Percentiles rank a stretch among this genome's conserved stretches.
Evolutionary conservation across 2,797 vertebrate species (phyloP).

Genomic region (Rhinophrynus dorsalis): DNA sequence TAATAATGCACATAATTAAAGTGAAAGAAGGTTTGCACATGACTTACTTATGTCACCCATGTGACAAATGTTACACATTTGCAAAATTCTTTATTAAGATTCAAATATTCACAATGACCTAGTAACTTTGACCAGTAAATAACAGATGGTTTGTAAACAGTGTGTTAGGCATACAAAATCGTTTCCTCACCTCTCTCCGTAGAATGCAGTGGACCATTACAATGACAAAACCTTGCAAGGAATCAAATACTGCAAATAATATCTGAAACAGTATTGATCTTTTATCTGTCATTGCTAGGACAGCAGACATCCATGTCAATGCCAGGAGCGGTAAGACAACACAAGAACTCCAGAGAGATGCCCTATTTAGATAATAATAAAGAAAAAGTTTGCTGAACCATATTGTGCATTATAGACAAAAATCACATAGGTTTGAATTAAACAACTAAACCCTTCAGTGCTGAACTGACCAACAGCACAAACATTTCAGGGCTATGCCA

Average conservation of each 20-base stretch:
- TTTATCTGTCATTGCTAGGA: conserved; percentile 98
- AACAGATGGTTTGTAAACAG: too few relatives aligned
- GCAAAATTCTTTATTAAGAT: too few relatives aligned
- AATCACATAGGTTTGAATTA: conserved; percentile 25
- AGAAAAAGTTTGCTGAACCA: conserved; percentile 43
- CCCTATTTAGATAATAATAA: conserved; percentile 74
- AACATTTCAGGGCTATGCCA: background rate
- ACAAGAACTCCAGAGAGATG: conserved; percentile 97
- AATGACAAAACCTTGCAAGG: conserved; percentile 97
- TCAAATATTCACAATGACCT: too few relatives aligned
- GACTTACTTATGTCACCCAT: too few relatives aligned
- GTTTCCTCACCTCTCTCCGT: conserved; percentile 87
- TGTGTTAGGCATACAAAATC: conserved; percentile 19
- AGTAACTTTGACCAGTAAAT: too few relatives aligned
- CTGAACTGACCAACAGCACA: background rate
- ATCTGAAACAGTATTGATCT: conserved; percentile 98
- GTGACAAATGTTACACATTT: too few relatives aligned
- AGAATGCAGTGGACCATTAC: conserved; percentile 99
- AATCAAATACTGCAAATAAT: conserved; percentile 98
- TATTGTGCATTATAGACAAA: conserved; percentile 24
- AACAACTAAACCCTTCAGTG: conserved; percentile 62
- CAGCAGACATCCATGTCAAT: conserved; percentile 98
- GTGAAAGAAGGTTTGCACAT: too few relatives aligned
- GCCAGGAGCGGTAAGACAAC: conserved; percentile 95
- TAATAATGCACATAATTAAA: too few relatives aligned